Evolutionary conservation across 2,113 vertebrate species (phyloP).

Genomic region (Eptesicus fuscus): DNA sequence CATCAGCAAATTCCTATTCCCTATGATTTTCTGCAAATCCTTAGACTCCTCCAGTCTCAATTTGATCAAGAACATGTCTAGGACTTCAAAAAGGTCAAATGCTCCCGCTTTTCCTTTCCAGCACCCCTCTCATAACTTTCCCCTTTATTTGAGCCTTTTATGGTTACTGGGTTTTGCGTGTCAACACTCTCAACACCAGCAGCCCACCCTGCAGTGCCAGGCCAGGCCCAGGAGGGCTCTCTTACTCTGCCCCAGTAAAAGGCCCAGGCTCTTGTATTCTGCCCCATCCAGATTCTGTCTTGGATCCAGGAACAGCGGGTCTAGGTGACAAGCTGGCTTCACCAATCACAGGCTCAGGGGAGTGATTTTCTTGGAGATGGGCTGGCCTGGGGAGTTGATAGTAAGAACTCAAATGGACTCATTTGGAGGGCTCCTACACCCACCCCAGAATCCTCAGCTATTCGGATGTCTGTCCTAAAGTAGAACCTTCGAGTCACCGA

Average conservation of each 20-base stretch:
- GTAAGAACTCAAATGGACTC: neutral
- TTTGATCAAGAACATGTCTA: slow-evolving; percentile 41
- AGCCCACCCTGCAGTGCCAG: slow-evolving; percentile 58
- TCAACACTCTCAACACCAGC: slow-evolving; percentile 66
- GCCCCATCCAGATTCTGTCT: neutral
- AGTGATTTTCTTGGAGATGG: slow-evolving; percentile 27
- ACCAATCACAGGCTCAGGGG: neutral
- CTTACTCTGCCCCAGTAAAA: neutral
- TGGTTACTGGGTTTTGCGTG: slow-evolving; percentile 65
- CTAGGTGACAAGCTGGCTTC: neutral
- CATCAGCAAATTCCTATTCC: slow-evolving; percentile 2
- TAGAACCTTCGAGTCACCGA: neutral
- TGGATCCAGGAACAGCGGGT: neutral
- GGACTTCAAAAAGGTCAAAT: slow-evolving; percentile 58
- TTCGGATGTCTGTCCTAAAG: neutral
- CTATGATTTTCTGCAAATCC: slow-evolving; percentile 5
- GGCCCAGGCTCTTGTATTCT: neutral
- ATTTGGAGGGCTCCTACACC: neutral
- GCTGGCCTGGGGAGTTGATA: neutral
- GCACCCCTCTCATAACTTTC: slow-evolving; percentile 64
- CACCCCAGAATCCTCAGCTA: neutral
- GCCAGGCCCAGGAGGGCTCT: neutral
- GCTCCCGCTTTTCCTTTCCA: slow-evolving; percentile 55
- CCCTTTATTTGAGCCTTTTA: slow-evolving; percentile 74
- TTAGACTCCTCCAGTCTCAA: neutral